phyloP scores from a whole-genome alignment of 2,797 vertebrate species.

The Oreochromis mossambicus region DNA sequence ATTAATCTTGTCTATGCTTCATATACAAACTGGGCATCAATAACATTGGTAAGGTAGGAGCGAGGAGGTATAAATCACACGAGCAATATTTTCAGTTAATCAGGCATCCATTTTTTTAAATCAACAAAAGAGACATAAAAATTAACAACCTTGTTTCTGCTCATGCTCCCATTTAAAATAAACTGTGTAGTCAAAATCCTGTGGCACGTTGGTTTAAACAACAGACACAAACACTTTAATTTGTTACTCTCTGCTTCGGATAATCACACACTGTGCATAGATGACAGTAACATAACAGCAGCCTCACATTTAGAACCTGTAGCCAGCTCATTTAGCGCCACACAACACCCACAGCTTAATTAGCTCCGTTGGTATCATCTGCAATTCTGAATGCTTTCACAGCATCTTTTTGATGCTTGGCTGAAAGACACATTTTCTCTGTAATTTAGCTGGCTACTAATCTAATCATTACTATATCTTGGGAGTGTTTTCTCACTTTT shows the following conservation, averaged over 20 bases:
- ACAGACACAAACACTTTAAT: slow-evolving; percentile 32
- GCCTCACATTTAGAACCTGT: slow-evolving; percentile 56
- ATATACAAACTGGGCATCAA: slow-evolving; percentile 44
- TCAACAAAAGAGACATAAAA: slow-evolving; percentile 21
- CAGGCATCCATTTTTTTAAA: slow-evolving; percentile 25
- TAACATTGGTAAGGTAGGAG: slow-evolving; percentile 9
- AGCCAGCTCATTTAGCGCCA: slow-evolving; percentile 53
- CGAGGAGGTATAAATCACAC: slow-evolving; percentile 27
- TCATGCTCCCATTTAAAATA: background rate
- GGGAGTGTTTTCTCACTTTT: slow-evolving; percentile 66
- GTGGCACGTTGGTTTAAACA: slow-evolving; percentile 28
- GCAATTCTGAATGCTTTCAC: slow-evolving; percentile 61
- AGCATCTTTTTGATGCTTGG: slow-evolving; percentile 55
- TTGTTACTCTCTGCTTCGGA: slow-evolving; percentile 34
- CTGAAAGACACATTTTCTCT: slow-evolving; percentile 61
- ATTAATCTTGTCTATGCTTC: slow-evolving; percentile 71
- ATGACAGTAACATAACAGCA: slow-evolving; percentile 47
- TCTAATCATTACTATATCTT: slow-evolving; percentile 66
- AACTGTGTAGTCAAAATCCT: background rate
- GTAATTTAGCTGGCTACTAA: slow-evolving; percentile 58
- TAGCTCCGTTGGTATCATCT: slow-evolving; percentile 59
- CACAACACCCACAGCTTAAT: slow-evolving; percentile 63
- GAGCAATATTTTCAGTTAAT: slow-evolving; percentile 19
- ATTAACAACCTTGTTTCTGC: background rate
- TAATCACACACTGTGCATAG: slow-evolving; percentile 49